Conservation (phyloP, 2,888 invertebrate species). For the Spilarctia lutea region DNA sequence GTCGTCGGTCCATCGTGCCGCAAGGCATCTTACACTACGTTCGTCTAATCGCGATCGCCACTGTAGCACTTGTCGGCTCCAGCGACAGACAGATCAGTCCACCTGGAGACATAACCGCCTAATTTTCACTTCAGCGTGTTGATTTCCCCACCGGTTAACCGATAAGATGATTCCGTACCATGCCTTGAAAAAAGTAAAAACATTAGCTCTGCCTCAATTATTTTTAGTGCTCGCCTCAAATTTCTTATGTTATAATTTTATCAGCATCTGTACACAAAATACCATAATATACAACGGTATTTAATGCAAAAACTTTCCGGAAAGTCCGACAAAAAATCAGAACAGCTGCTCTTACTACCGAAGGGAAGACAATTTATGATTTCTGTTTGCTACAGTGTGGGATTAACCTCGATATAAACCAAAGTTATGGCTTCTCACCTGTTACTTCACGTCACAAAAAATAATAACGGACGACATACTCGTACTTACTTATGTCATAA, state of each 20-base stretch:
- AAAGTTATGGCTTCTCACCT: conserved; percentile 39
- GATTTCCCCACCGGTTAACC: too few species aligned
- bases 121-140: too few species aligned
- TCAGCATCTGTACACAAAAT: background rate
- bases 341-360: conserved; percentile 13
- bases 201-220: background rate
- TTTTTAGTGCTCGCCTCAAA: background rate
- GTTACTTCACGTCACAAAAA: conserved; percentile 42
- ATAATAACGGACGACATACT: conserved; percentile 37
- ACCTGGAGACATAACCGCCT: too few species aligned
- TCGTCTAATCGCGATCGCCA: too few species aligned
- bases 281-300: background rate
- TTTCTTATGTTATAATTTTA: background rate
- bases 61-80: too few species aligned
- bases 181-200: background rate
- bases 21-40: too few species aligned
- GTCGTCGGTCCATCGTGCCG: too few species aligned
- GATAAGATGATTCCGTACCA: too few species aligned
- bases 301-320: background rate
- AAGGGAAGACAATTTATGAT: conserved; percentile 41
- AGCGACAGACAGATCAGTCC: too few species aligned
- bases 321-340: conserved; percentile 7
- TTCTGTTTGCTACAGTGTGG: conserved; percentile 33
- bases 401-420: conserved; percentile 38
- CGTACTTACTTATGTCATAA: conserved; percentile 31